Evolutionary conservation across 1,140 invertebrate genomes (phyloP).

Genomic region (Scaptomyza graminum): DNA sequence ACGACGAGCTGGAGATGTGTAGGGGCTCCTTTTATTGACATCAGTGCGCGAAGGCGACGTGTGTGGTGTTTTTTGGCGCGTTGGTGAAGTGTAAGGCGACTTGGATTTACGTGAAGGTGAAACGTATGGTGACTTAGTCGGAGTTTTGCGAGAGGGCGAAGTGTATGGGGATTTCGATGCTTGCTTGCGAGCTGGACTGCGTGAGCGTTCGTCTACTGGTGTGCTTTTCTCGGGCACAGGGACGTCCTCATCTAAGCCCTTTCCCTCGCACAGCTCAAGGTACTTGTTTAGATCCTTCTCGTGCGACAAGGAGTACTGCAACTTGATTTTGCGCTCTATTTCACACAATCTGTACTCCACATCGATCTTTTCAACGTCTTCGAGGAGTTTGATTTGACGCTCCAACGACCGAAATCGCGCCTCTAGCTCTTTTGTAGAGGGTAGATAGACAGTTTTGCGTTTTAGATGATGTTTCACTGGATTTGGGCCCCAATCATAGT

Average conservation of each 20-base stretch:
- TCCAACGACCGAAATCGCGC: constrained; percentile 75
- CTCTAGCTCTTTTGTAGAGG: constrained; percentile 76
- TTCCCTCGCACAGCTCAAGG: constrained; percentile 73
- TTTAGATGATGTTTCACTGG: constrained; percentile 75
- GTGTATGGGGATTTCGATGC: constrained; percentile 44
- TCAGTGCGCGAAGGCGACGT: constrained; percentile 56
- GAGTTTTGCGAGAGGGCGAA: constrained; percentile 45
- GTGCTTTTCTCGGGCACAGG: background rate
- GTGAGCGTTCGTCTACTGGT: constrained; percentile 39
- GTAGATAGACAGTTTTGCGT: constrained; percentile 72
- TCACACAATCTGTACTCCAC: constrained; percentile 72
- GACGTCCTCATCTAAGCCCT: constrained; percentile 65
- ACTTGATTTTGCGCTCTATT: constrained; percentile 77
- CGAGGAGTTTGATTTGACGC: constrained; percentile 74
- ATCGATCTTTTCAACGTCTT: constrained; percentile 81
- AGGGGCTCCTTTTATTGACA: constrained; percentile 42
- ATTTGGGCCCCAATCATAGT: constrained; percentile 77
- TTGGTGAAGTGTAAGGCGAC: constrained; percentile 60
- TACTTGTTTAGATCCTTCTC: constrained; percentile 79
- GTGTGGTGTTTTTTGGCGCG: constrained; percentile 50
- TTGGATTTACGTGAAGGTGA: constrained; percentile 60
- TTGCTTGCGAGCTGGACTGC: constrained; percentile 57
- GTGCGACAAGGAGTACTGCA: constrained; percentile 77
- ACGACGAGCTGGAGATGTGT: constrained; percentile 57
- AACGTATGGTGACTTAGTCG: constrained; percentile 54